Conservation (phyloP, 2,113 vertebrate genomes). For the Geococcyx californianus region DNA sequence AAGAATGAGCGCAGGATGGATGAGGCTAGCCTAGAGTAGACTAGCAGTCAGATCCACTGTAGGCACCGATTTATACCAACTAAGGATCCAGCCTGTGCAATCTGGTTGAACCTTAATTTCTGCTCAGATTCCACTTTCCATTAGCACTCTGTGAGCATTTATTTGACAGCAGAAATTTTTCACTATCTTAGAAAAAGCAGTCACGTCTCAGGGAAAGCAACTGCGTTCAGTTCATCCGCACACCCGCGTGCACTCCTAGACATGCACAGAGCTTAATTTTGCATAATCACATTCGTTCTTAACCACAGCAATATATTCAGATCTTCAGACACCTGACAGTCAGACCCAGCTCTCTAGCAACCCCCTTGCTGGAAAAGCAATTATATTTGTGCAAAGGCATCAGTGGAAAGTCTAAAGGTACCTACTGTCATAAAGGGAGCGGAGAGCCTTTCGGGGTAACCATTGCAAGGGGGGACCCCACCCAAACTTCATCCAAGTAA, state of each 20-base stretch:
- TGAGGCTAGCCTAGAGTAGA: background rate
- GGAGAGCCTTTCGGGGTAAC: fast-evolving
- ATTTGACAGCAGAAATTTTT: slow-evolving; percentile 53
- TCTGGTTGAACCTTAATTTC: slow-evolving; percentile 11
- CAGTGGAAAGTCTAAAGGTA: background rate
- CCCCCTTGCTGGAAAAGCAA: slow-evolving; percentile 10
- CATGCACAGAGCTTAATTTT: slow-evolving; percentile 23
- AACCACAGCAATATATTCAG: slow-evolving; percentile 38
- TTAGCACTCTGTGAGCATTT: slow-evolving; percentile 27
- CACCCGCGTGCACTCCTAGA: background rate
- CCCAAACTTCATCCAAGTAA: background rate
- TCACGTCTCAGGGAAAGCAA: slow-evolving; percentile 7
- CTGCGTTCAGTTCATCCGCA: background rate
- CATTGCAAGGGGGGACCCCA: background rate
- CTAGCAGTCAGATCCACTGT: background rate
- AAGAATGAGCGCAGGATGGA: background rate
- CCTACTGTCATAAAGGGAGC: fast-evolving
- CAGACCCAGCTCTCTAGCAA: background rate
- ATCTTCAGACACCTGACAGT: slow-evolving; percentile 44
- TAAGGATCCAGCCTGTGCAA: slow-evolving; percentile 8
- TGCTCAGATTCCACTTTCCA: slow-evolving; percentile 3
- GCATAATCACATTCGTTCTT: slow-evolving; percentile 48
- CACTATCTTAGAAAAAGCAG: slow-evolving; percentile 1
- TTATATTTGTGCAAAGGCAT: background rate
- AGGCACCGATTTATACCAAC: slow-evolving; percentile 7